Base-by-base conservation (phyloP, 1,140 invertebrate genomes). In the Berghia stephanieae region DNA sequence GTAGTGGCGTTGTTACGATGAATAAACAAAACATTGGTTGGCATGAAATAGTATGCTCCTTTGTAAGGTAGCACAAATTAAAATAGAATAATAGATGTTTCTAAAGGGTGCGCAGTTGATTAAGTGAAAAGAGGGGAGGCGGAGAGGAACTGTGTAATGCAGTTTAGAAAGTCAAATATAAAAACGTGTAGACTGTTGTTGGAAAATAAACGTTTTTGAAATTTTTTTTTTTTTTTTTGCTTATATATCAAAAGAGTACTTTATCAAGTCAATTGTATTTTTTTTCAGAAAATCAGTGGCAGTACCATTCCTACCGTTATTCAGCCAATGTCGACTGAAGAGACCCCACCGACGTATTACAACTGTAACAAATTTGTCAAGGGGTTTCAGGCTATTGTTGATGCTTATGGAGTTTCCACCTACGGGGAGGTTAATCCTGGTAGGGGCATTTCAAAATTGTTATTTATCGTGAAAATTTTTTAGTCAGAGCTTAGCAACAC, bases 361-460 rank as follows among this genome's bases (percentile, higher is more conserved):
- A 92, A 94, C 16, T 96, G 95, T 31, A 99, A 99, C 90, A 96
- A 96, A 85, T 99, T 99, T 86, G 99, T 98, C 0, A 92, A 91
- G 83, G 97, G 95, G 36, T 99, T 99, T 91, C 98, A 99, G 90
- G 94, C 93, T 85, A 92, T 99, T 78, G 96, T 99, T 80, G 96
- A 99, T 90, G 93, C 97, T 0, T 99, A 99, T 87, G 98, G 97
- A 79, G 93, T 99, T 46, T 96, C 96, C 52, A 94, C 93, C 5
- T 99, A 99, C 88, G 92, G 95, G 70, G 98, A 99, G 91, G 94
- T 96, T 57, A 98, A 98, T 92, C 96, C 98, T 87, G 93, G 93
- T 94, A 89, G 34, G 74, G 46, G 24, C 6, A 63, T 63, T 60
- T 43, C 49, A 16, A 43, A 72, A 42, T 31, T n/a, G n/a, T n/a